Conservation (phyloP, 2,113 vertebrate species). For the human (Homo sapiens) region GRCh38 chr7:25389501-25390000, state of each 20-base stretch:
- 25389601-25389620: neutral
- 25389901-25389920: neutral
- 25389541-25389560: neutral
- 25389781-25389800: neutral
- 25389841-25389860: neutral
- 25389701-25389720: slow-evolving; percentile 71
- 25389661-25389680: neutral
- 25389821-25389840: neutral
- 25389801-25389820: fast-evolving
- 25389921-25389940: neutral
- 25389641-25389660: neutral
- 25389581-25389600: neutral
- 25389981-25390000: neutral
- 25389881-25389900: neutral
- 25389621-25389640: neutral
- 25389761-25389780: neutral
- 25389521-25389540: neutral
- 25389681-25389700: slow-evolving; percentile 66
- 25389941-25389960: neutral
- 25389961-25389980: neutral
- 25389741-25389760: neutral
- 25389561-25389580: neutral
- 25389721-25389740: neutral
- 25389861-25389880: neutral
- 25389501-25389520: neutral